Evolutionary conservation across 2,113 vertebrate genomes (phyloP), one percentile per base, ranked within the genome.

Genomic region (Candoia aspera): DNA sequence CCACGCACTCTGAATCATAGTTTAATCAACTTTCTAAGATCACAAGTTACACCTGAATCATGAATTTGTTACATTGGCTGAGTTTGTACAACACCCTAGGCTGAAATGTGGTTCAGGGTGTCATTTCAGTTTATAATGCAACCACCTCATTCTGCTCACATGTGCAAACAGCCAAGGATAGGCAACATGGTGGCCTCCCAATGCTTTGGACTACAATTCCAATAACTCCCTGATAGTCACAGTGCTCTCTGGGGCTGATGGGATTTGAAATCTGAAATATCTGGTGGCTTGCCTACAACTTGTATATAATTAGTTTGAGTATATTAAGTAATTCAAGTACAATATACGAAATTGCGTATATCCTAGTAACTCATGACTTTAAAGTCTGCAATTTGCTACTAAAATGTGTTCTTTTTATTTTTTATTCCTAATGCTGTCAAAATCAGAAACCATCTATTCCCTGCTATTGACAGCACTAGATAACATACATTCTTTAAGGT

Each of bases 361-460:
- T 0, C 60, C 42, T 37, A 46, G 37, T 4, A 88, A 8, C 46
- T 88, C n/a, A 46, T 89, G 26, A 53, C 23, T 26, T 62, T 88
- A 29, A 15, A n/a, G 6, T 19, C 62, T 94, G 64, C 90, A 93
- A 89, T 93, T 89, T 0, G 0, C 37, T 92, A 85, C 12, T 37
- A 91, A 68, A 58, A 26, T 60, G 6, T 93, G 68, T 86, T 90
- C 88, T 87, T 89, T 26, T 88, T 84, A 3, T 0, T 91, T 0
- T 0, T 93, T 93, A 29, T 84, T 94, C 92, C 91, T 83, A 62
- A n/a, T 68, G 19, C 91, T 92, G 90, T 90, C 86, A 92, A 83
- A 95, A 94, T 92, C 1, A 42, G 1, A 93, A 79, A 53, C 92
- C n/a, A 57, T 95, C 89, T 95, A 90, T 93, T 89, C 90, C 90